Evolutionary conservation across 1,140 invertebrate genomes (phyloP), one percentile per base, ranked within the genome.

Genomic region (Coenobita brevimanus): DNA sequence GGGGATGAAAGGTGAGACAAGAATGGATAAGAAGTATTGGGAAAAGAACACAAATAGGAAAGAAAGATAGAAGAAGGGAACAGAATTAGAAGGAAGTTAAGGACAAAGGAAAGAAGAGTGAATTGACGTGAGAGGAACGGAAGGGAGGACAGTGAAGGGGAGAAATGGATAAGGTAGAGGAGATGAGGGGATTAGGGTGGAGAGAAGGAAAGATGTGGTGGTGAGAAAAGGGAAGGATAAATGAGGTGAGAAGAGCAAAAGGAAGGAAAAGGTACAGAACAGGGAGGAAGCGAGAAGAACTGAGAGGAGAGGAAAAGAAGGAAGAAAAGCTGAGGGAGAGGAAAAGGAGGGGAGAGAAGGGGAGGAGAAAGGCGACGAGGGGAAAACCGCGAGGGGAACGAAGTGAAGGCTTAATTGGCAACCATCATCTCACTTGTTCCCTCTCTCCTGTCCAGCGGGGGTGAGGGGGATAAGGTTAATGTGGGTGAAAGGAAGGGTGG

Each of bases 401-500:
- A 57, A 13, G 43, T 13, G 78, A 46, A 46, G 24, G 1, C 27
- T 60, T 62, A 80, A 80, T 80, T 62, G 54, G 43, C 27, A 36
- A 57, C 57, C 30, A 80, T 60, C 30, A 80, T 60, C 57, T 17
- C 54, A 17, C 54, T 81, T 62, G 30, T 43, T 36, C 60, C 38
- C 33, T 81, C 78, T 36, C 78, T 62, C 10, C 2, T 69, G 6
- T 8, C 46, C 17, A 50, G 6, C 17, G 17, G 46, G 46, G 46
- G 46, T 50, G 46, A 8, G 46, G 6, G 46, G 10, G n/a, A 81
- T 8, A 15, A 33, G 13, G 21, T 1, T 15, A 33, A 57, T 1
- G 27, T 33, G 79, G 38, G 57, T 33, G 79, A 64, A 36, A 81
- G 57, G 64, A 24, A 62, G 24, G 64, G 57, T 62, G 57, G 64